These are phyloP conservation scores for Malurus cyaneus DNA, from an alignment of 2,113 vertebrate species.

Conservation along the genomic window DNA sequence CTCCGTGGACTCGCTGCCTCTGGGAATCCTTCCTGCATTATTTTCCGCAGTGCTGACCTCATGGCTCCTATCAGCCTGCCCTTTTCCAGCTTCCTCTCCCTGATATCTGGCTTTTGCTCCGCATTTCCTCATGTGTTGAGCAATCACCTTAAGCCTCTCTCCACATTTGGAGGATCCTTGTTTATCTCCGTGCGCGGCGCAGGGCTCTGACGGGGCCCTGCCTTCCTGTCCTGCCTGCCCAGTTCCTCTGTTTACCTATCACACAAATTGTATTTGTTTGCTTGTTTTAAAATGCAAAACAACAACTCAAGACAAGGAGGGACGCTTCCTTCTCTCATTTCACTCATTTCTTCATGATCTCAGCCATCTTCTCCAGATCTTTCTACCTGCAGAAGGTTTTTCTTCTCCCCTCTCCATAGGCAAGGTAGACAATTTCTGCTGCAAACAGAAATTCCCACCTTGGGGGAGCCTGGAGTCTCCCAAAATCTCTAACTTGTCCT, in stretches of 20 bases:
- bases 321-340: not conserved
- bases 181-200: fast-evolving
- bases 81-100: slow-evolving; percentile 54
- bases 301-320: not conserved
- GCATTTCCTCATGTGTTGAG: not conserved
- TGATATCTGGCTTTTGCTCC: slow-evolving; percentile 39
- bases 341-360: not conserved
- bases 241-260: slow-evolving; percentile 52
- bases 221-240: slow-evolving; percentile 34
- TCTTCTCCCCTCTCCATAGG: not conserved
- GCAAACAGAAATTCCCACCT: not conserved
- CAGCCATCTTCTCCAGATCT: not conserved
- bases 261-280: not conserved
- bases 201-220: not conserved
- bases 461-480: not conserved
- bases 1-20: not conserved
- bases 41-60: slow-evolving; percentile 40
- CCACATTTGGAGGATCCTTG: slow-evolving; percentile 51
- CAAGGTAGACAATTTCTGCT: not conserved
- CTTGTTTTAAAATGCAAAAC: not conserved
- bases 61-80: slow-evolving; percentile 23
- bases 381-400: not conserved
- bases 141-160: slow-evolving; percentile 52
- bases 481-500: not conserved
- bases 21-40: slow-evolving; percentile 19